Base-by-base conservation (phyloP, 2,113 vertebrate genomes). In the Pelmatolapia mariae region DNA sequence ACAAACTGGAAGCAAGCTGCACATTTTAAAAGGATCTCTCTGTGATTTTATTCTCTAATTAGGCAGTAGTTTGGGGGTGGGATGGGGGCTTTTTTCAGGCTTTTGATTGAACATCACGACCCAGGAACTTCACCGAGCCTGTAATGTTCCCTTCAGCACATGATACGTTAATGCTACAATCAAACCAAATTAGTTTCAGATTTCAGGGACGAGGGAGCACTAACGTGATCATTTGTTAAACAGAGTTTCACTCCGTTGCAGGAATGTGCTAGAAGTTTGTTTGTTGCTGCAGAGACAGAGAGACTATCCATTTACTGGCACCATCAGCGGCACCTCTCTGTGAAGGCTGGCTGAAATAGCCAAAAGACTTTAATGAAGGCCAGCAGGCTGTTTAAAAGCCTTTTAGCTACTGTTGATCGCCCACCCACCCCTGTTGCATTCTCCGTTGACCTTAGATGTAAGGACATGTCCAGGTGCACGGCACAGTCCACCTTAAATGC, bases 321-420 rank as follows among this genome's bases (percentile, higher is more conserved):
- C 81, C 81, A 47, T 84, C 86, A 82, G 29, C 4, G 33, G 11
- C 61, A 81, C 50, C 81, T 91, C 84, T 86, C 83, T 66, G 73
- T 85, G 82, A 82, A 19, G 71, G 66, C 86, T 81, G 59, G 57
- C 88, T 87, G 79, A 88, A 91, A 90, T 80, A 93, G 57, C 88
- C 86, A 76, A 76, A 80, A 86, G 90, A 84, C 63, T 88, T 78
- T 86, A 93, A 94, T 93, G 87, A 92, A 82, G 91, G 86, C 89
- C 89, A 87, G 88, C 87, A 78, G 80, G 87, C 68, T 61, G 86
- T 88, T 93, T 86, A 68, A 78, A 83, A 84, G 86, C 38, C 86
- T 68, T 87, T 50, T 86, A 24, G 54, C 29, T 73, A 50, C 57
- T 87, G 78, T 9, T 33, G 63, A 38, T 63, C n/a, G 12, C 38